Evolutionary conservation across 2,888 invertebrate genomes (phyloP), one percentile per base, ranked within the genome.

Genomic region (Chrysodeixis includens): DNA sequence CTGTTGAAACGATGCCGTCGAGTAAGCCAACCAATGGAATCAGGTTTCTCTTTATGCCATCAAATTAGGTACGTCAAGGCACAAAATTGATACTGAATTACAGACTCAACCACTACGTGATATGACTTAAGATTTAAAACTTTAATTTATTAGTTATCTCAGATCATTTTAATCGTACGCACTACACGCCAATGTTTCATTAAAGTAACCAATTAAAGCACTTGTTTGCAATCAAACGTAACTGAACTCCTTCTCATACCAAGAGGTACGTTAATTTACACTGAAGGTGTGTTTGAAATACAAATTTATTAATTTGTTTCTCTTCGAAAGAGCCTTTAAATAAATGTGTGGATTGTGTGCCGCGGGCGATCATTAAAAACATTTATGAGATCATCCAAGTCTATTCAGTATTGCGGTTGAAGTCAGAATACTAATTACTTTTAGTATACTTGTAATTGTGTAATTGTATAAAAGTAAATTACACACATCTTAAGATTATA

Each of bases 331-430:
- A 71, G 77, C 86, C 87, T 85, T 84, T 83, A 87, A 88, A 86
- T 87, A 81, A 80, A 82, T 83, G 82, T 83, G 88, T 83, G 76
- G 78, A 68, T 62, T 40, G 40, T 40, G 5, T 40, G 83, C 85
- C 82, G 77, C 74, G 65, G 83, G 84, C 78, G 78, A 83, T 86
- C 86, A 88, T 90, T 90, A 87, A 83, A 89, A 90, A 90, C 88
- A 90, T 90, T 89, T 88, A 90, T 87, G 86, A 89, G 84, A 85
- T 88, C 83, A 82, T 68, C 79, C 35, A 80, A 86, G 81, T 87
- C 86, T 71, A 82, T 82, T 79, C 79, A 83, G 76, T 84, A 81
- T 83, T 82, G 73, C 77, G 85, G 88, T 83, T 85, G 83, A 85
- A 81, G 82, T 73, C 76, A 71, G 76, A 83, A 89, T 87, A 87